These are phyloP conservation scores for Diabrotica balteata DNA, from an alignment of 2,888 invertebrate species.

Conservation along the genomic window DNA sequence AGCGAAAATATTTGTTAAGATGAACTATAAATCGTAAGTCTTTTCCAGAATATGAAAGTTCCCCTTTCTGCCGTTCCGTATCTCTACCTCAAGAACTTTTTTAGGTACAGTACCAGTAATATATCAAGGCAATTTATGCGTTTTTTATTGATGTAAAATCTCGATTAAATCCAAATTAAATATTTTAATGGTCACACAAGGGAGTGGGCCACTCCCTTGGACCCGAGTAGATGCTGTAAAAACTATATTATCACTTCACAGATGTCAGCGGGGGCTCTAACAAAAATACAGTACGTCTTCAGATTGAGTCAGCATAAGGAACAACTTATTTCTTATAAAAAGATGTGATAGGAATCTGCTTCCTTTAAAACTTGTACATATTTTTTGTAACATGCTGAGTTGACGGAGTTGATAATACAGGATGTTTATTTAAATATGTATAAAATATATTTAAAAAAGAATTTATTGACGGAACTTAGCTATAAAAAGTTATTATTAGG, in stretches of 20 bases:
- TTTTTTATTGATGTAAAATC: slow-evolving; percentile 59
- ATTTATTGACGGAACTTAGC: no score
- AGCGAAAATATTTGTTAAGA: no score
- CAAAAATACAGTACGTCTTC: slow-evolving; percentile 49
- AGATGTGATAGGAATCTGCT: slow-evolving; percentile 8
- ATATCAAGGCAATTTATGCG: slow-evolving; percentile 55
- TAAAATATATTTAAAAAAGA: no score
- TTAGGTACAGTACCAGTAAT: slow-evolving; percentile 33
- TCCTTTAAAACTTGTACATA: slow-evolving; percentile 6
- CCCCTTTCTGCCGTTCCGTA: neutral
- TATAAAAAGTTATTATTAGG: no score
- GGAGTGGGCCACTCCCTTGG: slow-evolving; percentile 52
- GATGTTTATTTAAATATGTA: neutral
- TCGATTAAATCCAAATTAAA: slow-evolving; percentile 59
- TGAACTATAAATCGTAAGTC: no score
- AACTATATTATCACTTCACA: slow-evolving; percentile 59
- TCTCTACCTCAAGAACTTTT: no score
- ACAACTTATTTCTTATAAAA: slow-evolving; percentile 11
- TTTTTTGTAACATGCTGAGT: neutral
- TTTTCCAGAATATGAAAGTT: neutral
- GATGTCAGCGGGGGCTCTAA: slow-evolving; percentile 53
- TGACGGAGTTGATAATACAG: slow-evolving; percentile 6
- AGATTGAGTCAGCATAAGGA: slow-evolving; percentile 20
- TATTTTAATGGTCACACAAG: slow-evolving; percentile 50
- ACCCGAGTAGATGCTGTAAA: slow-evolving; percentile 52